Percentiles rank a stretch among this genome's conserved stretches.
phyloP scores from a whole-genome alignment of 2,888 invertebrate genomes.

The Salpingus planirostris region DNA sequence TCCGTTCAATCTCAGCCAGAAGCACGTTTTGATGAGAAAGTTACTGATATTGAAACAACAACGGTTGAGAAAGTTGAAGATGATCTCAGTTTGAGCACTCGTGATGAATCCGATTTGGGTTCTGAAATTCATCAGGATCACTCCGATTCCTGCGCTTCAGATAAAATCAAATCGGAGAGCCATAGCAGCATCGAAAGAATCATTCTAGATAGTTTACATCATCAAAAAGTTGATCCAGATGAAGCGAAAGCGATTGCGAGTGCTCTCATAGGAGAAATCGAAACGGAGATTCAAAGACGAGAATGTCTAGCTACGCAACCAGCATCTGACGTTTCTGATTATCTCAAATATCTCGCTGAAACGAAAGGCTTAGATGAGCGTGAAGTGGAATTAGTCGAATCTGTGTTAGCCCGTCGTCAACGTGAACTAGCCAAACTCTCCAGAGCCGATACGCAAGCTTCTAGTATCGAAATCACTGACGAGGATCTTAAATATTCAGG shows the following conservation, averaged over 20 bases:
- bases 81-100: constrained; percentile 34
- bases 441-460: constrained; percentile 44
- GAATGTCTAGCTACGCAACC: constrained; percentile 17
- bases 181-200: constrained; percentile 39
- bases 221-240: constrained; percentile 41
- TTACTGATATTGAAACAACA: constrained; percentile 25
- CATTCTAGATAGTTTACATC: constrained; percentile 38
- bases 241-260: constrained; percentile 46
- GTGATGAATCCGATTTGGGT: constrained; percentile 37
- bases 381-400: constrained; percentile 44
- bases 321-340: constrained; percentile 37
- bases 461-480: constrained; percentile 50
- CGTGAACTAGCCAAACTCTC: constrained; percentile 39
- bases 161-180: constrained; percentile 37
- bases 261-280: constrained; percentile 46
- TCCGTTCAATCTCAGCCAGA: constrained; percentile 39
- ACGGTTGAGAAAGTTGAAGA: constrained; percentile 26
- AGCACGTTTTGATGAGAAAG: constrained; percentile 34
- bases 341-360: constrained; percentile 40
- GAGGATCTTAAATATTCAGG: constrained; percentile 66
- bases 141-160: constrained; percentile 35
- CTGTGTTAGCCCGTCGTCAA: constrained; percentile 44
- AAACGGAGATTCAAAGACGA: constrained; percentile 44
- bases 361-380: constrained; percentile 42
- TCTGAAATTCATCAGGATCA: constrained; percentile 39